Evolutionary conservation across 1,140 invertebrate genomes (phyloP).

Genomic region (Manduca sexta): DNA sequence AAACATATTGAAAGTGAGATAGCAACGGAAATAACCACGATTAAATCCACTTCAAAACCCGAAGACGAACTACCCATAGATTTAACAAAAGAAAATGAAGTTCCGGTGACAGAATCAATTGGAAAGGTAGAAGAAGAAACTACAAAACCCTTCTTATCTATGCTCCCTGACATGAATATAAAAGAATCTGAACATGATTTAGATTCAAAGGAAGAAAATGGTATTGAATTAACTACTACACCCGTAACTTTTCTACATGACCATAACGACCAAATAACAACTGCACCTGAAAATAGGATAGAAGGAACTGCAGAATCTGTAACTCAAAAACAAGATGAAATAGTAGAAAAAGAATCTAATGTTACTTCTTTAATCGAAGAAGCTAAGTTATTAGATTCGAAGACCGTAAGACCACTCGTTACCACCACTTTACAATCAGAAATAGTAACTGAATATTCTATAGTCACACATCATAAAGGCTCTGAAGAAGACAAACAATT

Average conservation of each 20-base stretch:
- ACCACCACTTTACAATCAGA: slow-evolving; percentile 22
- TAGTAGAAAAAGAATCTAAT: slow-evolving; percentile 9
- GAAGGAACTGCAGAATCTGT: slow-evolving; percentile 21
- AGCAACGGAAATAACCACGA: slow-evolving; percentile 24
- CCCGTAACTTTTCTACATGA: background rate
- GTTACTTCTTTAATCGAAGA: slow-evolving; percentile 11
- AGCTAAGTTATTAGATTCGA: slow-evolving; percentile 12
- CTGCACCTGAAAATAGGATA: background rate
- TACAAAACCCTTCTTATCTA: background rate
- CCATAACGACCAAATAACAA: background rate
- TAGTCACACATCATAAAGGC: slow-evolving; percentile 36
- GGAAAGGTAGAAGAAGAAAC: background rate
- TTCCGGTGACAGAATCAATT: slow-evolving; percentile 9
- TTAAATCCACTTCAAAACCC: slow-evolving; percentile 23
- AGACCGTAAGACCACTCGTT: background rate
- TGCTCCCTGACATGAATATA: background rate
- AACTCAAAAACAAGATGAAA: slow-evolving; percentile 10
- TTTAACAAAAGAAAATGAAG: slow-evolving; percentile 11
- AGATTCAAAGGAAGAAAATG: background rate
- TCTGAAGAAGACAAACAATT: slow-evolving; percentile 36
- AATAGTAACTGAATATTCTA: slow-evolving; percentile 33
- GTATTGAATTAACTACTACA: background rate
- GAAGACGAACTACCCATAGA: slow-evolving; percentile 36
- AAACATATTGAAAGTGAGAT: slow-evolving; percentile 33
- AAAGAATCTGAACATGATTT: background rate